Evolutionary conservation across 2,113 vertebrate genomes (phyloP), one percentile per base, ranked within the genome.

Genomic region (Vidua chalybeata): DNA sequence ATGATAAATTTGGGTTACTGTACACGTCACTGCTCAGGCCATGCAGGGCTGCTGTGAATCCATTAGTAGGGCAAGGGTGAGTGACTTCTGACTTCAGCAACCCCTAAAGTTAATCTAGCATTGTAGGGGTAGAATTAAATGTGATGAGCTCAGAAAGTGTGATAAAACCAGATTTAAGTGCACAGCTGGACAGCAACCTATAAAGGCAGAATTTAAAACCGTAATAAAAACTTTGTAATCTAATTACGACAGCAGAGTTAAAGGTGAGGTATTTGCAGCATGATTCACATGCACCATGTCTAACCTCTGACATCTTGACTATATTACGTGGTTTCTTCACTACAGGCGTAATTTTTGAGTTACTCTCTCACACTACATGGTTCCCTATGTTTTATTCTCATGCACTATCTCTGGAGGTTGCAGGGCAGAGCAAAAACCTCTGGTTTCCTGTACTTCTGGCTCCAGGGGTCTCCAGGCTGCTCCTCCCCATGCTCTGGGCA

Each of bases 21-120:
- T 98, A 96, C 97, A 88, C 91, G 92, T 93, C 95, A 37, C 94
- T 97, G 89, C 88, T 95, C 52, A 15, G 97, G 95, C 96, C 8
- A 23, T 75, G 93, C 90, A 87, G 97, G 97, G 96, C 95, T 95
- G 95, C 97, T 94, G 96, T 97, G 97, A 98, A 96, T 92, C 96
- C 97, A 98, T 98, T 98, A 97, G 97, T 54, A 97, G 97, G 96
- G 89, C 96, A 98, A 97, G 97, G 98, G 97, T 97, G 98, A 97
- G 84, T 92, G 96, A 92, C 97, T 98, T 95, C 94, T 98, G 97
- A 97, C 97, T 98, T 96, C 88, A 89, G 89, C 82, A 82, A 98
- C 97, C 97, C 97, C 97, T 96, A 97, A 94, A 98, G 96, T 97
- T 98, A 98, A 98, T 98, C 97, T 97, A 97, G 94, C 94, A 5